A percentile compares a stretch with the other conserved stretches of the same genome.
phyloP scores from a whole-genome alignment of 2,113 vertebrate species.

The Ciconia boyciana region DNA sequence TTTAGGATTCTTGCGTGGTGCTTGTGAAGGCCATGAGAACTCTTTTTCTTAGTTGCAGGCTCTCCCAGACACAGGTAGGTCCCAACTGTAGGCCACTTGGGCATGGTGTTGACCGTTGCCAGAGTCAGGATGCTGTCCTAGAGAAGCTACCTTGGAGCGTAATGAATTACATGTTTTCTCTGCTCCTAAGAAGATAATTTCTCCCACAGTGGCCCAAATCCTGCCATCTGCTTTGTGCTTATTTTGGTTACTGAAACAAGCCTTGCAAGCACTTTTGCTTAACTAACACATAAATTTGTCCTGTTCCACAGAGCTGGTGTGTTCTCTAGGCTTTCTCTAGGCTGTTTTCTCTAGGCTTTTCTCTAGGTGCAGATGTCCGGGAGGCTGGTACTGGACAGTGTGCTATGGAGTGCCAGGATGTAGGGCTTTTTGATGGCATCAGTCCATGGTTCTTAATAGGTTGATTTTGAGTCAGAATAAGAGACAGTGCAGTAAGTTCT shows the following conservation, averaged over 20 bases:
- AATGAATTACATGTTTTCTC: neutral
- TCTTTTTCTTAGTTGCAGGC: neutral
- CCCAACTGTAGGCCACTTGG: neutral
- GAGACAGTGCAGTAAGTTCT: neutral
- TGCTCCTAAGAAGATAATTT: neutral
- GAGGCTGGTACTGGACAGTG: neutral
- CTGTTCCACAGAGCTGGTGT: neutral
- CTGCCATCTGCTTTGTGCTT: neutral
- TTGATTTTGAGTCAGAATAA: neutral
- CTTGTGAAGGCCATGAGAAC: neutral
- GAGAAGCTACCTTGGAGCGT: accelerated
- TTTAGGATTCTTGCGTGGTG: neutral
- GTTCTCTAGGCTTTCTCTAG: neutral
- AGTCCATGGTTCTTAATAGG: neutral
- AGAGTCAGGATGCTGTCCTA: neutral
- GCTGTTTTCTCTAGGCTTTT: too few relatives aligned
- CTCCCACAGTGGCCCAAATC: neutral
- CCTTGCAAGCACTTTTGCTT: neutral
- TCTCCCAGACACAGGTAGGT: neutral
- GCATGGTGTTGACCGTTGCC: neutral
- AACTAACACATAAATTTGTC: neutral
- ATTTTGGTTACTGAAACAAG: neutral
- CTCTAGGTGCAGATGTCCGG: neutral
- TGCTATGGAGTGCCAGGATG: neutral
- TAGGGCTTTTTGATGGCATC: neutral